Conservation (phyloP, 2,113 vertebrate species). For the Rhipidura dahli region DNA sequence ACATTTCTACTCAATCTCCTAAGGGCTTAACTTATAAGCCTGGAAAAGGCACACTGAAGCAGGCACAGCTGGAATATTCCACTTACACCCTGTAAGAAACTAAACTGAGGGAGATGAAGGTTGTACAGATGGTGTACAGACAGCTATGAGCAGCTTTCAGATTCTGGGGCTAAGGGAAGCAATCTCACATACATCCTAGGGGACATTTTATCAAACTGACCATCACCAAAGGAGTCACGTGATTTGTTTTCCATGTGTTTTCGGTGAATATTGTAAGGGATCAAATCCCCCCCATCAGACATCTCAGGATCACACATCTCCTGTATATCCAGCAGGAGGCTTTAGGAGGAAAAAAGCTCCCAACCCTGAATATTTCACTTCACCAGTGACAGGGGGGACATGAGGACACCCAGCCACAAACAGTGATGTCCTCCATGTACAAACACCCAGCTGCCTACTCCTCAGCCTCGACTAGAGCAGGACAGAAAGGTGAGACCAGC, state of each 20-base stretch:
- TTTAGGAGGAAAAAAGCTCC: rapidly evolving
- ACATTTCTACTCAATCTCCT: neutral
- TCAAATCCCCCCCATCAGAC: neutral
- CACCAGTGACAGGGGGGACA: rapidly evolving
- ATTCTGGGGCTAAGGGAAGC: neutral
- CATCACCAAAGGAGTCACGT: neutral
- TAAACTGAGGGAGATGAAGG: neutral
- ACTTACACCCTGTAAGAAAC: neutral
- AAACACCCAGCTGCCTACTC: neutral
- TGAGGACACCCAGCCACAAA: neutral
- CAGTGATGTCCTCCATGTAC: neutral
- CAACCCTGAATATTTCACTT: neutral
- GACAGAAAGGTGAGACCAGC: neutral
- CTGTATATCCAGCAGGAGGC: neutral
- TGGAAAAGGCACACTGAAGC: neutral
- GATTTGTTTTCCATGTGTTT: neutral
- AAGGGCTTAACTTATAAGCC: neutral
- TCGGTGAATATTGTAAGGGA: neutral
- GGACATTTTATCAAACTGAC: neutral
- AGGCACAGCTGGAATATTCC: neutral
- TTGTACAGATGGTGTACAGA: neutral
- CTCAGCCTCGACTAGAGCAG: neutral
- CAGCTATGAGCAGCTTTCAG: neutral
- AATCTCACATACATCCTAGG: rapidly evolving
- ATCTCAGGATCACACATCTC: neutral